Conservation (phyloP, 2,888 invertebrate genomes). For the Yponomeuta plumbellus region DNA sequence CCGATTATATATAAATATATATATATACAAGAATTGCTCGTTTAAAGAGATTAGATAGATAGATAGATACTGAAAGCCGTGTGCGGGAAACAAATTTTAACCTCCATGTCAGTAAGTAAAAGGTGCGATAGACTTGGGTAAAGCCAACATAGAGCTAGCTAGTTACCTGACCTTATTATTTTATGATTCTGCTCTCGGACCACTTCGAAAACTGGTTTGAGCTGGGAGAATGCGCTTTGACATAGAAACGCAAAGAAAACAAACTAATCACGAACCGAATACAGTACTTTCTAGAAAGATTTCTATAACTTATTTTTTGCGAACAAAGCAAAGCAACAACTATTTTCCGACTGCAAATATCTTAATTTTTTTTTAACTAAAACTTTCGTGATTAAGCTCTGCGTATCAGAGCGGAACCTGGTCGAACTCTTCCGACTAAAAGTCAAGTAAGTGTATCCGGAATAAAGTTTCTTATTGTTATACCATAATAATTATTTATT, state of each 20-base stretch:
- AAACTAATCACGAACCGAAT: constrained; percentile 1
- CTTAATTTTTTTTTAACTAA: no score
- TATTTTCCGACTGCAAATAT: no score
- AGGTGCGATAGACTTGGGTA: neutral
- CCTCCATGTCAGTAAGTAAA: neutral
- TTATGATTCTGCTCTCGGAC: constrained; percentile 59
- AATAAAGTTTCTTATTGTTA: no score
- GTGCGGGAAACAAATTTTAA: neutral
- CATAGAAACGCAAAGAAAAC: neutral
- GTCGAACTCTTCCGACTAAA: no score
- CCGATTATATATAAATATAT: no score
- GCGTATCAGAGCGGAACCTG: no score
- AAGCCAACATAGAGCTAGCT: constrained; percentile 29
- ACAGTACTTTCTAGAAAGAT: neutral
- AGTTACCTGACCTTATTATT: constrained; percentile 60
- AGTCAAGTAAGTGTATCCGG: no score
- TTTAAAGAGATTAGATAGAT: no score
- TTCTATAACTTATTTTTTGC: neutral
- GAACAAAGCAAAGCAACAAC: neutral
- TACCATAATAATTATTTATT: no score
- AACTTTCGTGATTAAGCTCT: no score
- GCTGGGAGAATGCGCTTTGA: constrained; percentile 16
- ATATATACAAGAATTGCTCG: no score
- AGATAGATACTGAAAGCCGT: no score
- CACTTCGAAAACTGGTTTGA: constrained; percentile 57